phyloP scores from a whole-genome alignment of 2,797 vertebrate genomes.

The Notamacropus eugenii region DNA sequence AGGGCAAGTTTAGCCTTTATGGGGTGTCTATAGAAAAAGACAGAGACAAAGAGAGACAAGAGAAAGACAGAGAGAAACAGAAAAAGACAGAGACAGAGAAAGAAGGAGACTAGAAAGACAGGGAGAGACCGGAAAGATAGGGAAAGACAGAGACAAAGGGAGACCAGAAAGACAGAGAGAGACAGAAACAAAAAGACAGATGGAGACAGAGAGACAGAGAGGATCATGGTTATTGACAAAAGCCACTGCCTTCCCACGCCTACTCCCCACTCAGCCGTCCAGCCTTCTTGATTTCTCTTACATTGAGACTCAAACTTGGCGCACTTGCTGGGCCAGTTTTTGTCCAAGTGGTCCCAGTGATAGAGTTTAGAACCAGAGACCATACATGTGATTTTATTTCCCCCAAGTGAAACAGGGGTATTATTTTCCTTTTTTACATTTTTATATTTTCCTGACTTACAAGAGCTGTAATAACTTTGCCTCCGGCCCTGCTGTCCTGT shows the following conservation, averaged over 20 bases:
- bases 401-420: neutral
- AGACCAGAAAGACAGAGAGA: no score
- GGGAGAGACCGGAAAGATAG: no score
- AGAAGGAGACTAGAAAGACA: no score
- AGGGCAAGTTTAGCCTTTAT: neutral
- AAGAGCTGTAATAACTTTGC: fast-evolving
- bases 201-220: neutral
- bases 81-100: neutral
- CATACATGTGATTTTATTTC: neutral
- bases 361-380: neutral
- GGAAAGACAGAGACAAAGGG: no score
- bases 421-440: neutral
- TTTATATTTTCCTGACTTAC: neutral
- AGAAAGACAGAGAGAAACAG: neutral
- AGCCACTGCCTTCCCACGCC: neutral
- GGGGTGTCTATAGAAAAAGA: no score
- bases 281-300: neutral
- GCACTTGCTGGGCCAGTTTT: neutral
- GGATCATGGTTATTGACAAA: neutral
- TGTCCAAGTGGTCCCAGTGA: neutral
- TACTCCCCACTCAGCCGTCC: neutral
- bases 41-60: neutral
- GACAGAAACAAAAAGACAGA: no score
- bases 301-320: neutral
- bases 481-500: neutral